phyloP scores from a whole-genome alignment of 2,888 invertebrate species.

The Drosophila atripex region DNA sequence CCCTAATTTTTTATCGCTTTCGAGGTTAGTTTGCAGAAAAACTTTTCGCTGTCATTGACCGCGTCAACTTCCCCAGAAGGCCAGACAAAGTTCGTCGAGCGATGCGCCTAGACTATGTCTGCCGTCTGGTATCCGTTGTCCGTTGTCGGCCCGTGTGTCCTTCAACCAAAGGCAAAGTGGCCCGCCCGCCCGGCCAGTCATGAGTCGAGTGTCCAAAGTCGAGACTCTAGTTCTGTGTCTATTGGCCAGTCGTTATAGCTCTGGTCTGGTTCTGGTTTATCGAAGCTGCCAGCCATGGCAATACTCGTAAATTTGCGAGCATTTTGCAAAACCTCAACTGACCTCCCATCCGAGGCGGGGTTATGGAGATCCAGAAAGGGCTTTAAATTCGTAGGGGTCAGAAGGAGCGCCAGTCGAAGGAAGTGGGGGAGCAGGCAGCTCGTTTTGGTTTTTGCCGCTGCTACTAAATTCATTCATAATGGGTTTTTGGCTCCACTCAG shows the following conservation, averaged over 20 bases:
- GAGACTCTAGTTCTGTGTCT: constrained; percentile 55
- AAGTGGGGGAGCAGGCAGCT: constrained; percentile 18
- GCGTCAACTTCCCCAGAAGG: constrained; percentile 28
- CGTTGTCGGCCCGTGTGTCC: constrained; percentile 47
- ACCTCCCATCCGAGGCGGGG: constrained; percentile 24
- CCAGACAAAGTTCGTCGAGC: constrained; percentile 21
- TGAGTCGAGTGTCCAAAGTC: constrained; percentile 27
- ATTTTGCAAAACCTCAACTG: constrained; percentile 37
- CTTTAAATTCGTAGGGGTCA: constrained; percentile 73
- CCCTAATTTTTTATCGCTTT: constrained; percentile 75
- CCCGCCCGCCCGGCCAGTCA: constrained; percentile 40
- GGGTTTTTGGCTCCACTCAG: constrained; percentile 60
- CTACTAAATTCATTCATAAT: constrained; percentile 80
- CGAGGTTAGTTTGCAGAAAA: constrained; percentile 73
- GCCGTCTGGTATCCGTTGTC: constrained; percentile 19
- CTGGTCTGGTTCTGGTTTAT: constrained; percentile 71
- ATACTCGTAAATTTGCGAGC: constrained; percentile 72
- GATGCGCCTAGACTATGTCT: constrained; percentile 21
- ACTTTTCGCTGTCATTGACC: constrained; percentile 78
- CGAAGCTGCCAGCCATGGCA: constrained; percentile 74
- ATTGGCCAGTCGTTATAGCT: constrained; percentile 77
- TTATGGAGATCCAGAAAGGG: constrained; percentile 38
- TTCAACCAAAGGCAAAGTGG: constrained; percentile 64
- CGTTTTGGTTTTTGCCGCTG: constrained; percentile 44
- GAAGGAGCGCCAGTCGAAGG: constrained; percentile 2